Base-by-base conservation (phyloP, 1,140 invertebrate genomes). In the Akabosia matsudoensis region DNA sequence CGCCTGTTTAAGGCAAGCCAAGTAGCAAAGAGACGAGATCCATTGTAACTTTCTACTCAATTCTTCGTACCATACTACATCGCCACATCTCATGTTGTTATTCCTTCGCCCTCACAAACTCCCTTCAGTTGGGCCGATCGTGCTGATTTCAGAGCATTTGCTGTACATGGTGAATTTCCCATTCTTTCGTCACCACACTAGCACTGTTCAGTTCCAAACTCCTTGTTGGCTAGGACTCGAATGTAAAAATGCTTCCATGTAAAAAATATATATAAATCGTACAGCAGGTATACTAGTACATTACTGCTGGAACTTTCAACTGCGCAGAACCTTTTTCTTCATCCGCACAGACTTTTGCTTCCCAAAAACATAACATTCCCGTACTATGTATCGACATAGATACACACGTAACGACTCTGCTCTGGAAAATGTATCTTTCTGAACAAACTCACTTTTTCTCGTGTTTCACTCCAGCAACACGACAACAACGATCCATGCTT, bases 1-100 rank as follows among this genome's bases (percentile, higher is more conserved):
- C n/a, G n/a, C n/a, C n/a, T n/a, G n/a, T n/a, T n/a, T n/a, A n/a
- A n/a, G n/a, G n/a, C n/a, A n/a, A n/a, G n/a, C n/a, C n/a, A n/a
- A n/a, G n/a, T n/a, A n/a, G 7, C 37, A 45, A 45, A 18, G 18
- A 45, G 37, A 7, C 7, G 37, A 45, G 54, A 24, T n/a, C 13
- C n/a, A 56, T n/a, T 56, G 54, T 56, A 56, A 56, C 54, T 56
- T 56, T 56, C 54, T n/a, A 22, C n/a, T 56, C 54, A 24, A 56
- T 22, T 56, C 54, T 45, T 10, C 37, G 18, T 45, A 7, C 22
- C 54, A 56, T 56, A 56, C 54, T 56, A 10, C 54, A 45, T 45
- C 37, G 7, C 18, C 37, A 45, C 37, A 16, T 56, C 54, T 56
- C 54, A 16, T 56, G 54, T 16, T 56, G 24, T 45, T 45, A 45